Conservation (phyloP, 2,797 vertebrate species). For the Anas acuta region DNA sequence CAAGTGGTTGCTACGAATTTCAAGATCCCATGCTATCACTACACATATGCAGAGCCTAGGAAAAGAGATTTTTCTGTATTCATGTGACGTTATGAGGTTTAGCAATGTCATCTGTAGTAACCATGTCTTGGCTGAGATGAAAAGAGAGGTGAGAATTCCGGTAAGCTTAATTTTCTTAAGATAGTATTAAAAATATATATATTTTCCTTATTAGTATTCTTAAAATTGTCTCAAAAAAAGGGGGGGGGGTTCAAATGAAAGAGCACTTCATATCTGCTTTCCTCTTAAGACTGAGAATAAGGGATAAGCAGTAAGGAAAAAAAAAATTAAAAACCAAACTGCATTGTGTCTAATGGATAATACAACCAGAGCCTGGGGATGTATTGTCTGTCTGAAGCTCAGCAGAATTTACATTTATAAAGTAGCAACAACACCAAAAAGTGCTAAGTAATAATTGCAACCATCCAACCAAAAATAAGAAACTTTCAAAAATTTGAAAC, state of each 20-base stretch:
- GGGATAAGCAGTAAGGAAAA: conserved; percentile 13
- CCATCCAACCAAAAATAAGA: background rate
- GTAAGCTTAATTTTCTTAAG: conserved; percentile 24
- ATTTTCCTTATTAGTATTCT: conserved; percentile 19
- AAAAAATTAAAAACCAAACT: conserved; percentile 31
- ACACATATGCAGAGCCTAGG: background rate
- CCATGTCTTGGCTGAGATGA: background rate
- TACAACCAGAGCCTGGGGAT: conserved; percentile 15
- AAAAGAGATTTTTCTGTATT: background rate
- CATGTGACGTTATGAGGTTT: background rate
- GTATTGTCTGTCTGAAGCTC: conserved; percentile 41
- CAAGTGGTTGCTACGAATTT: background rate
- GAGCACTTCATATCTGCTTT: background rate
- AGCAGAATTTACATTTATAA: conserved; percentile 44
- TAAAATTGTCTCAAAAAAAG: background rate
- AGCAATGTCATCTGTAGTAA: background rate
- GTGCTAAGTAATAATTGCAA: background rate
- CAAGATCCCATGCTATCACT: background rate
- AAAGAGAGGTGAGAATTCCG: conserved; percentile 6
- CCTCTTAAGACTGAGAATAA: conserved; percentile 1
- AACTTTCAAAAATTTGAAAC: background rate
- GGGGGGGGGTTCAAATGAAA: background rate
- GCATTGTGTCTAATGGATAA: conserved; percentile 46
- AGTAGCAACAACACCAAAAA: background rate
- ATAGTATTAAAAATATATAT: background rate